Evolutionary conservation across 2,888 invertebrate genomes (phyloP), one percentile per base, ranked within the genome.

Genomic region (Pterostichus madidus): DNA sequence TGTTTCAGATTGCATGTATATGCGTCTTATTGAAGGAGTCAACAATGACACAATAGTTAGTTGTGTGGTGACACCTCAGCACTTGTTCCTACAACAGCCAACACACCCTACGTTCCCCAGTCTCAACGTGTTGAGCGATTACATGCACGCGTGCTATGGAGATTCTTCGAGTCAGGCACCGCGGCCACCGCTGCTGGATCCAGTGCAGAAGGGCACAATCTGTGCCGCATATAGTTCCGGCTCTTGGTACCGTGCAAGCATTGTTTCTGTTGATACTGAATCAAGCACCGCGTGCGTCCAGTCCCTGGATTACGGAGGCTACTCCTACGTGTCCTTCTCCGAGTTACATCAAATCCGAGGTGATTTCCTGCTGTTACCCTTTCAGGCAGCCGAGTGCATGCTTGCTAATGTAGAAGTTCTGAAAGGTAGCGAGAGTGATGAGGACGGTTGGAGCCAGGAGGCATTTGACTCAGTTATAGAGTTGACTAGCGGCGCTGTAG

Each of bases 251-350:
- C 93, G 98, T 86, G 96, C 96, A 11, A 95, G 96, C 91, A 94
- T 98, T 77, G 92, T 95, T 84, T 91, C 92, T 71, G 53, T 49
- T 11, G 64, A 76, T 35, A 64, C 49, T 52, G 84, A 90, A 71
- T 87, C 89, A 5, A 92, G 93, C 49, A 94, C 95, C 84, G 93
- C 93, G 84, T 76, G 31, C 17, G 94, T 98, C 82, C 96, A 96
- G 90, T 95, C 97, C 89, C 94, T 99, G 76, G 99, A 99, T 91
- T 97, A 97, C 87, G 99, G 99, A 73, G 99, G 99, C 76, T 99
- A 96, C 90, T 93, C 95, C 87, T 93, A 93, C 83, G 93, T 98
- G 80, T 93, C 94, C 86, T 94, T 95, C 86, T 92, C 93, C 81
- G 93, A 94, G 85, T 93, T 99, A 88, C 94, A 97, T 88, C 98